Evolutionary conservation across 1,140 invertebrate genomes (phyloP).

Genomic region (Nephotettix cincticeps): DNA sequence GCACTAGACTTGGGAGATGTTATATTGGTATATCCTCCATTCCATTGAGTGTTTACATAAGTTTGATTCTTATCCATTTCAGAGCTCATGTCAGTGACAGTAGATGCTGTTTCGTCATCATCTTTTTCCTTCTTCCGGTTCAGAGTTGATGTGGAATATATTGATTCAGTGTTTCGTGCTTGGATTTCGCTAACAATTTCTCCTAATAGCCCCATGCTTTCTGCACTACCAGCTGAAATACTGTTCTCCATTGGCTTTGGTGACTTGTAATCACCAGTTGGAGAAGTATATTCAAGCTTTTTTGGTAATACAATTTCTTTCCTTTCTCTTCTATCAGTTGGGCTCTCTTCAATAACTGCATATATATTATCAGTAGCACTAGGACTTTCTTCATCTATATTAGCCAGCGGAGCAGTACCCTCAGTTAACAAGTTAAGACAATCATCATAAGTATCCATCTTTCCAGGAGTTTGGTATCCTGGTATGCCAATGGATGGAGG

Average conservation of each 20-base stretch:
- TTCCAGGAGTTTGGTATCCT: slow-evolving; percentile 53
- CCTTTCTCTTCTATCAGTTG: slow-evolving; percentile 40
- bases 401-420: slow-evolving; percentile 53
- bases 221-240: slow-evolving; percentile 50
- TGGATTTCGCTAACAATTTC: slow-evolving; percentile 87
- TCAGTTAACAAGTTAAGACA: slow-evolving; percentile 64
- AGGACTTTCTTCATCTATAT: slow-evolving; percentile 62
- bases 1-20: slow-evolving; percentile 44
- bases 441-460: slow-evolving; percentile 63
- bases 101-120: slow-evolving; percentile 43
- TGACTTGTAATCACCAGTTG: slow-evolving; percentile 39
- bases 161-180: slow-evolving; percentile 78
- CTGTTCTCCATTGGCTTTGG: slow-evolving; percentile 26
- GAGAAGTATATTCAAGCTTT: slow-evolving; percentile 52
- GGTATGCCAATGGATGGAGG: slow-evolving; percentile 53
- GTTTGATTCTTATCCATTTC: slow-evolving; percentile 44
- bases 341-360: slow-evolving; percentile 78
- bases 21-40: slow-evolving; percentile 25
- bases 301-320: slow-evolving; percentile 29
- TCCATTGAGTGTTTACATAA: slow-evolving; percentile 52
- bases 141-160: slow-evolving; percentile 74
- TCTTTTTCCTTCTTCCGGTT: slow-evolving; percentile 58
- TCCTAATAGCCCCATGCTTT: slow-evolving; percentile 69
- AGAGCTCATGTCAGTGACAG: slow-evolving; percentile 46
- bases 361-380: slow-evolving; percentile 73